Base-by-base conservation (phyloP, 2,113 vertebrate species). In the Nettapus auritus region DNA sequence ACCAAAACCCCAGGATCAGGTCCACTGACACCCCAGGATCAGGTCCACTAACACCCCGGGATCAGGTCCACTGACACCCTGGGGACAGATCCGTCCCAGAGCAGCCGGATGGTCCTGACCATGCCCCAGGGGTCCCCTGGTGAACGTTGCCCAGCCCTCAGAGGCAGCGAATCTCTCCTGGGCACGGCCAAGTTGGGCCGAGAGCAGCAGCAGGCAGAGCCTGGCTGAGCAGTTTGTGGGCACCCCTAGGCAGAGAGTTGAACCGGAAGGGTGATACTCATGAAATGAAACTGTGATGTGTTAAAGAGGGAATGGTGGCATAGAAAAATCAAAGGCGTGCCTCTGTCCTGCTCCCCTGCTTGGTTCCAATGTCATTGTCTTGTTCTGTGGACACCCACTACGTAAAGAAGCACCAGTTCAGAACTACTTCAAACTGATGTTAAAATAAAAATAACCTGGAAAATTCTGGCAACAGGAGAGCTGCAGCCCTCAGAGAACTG, bases 161-260 rank as follows among this genome's bases (percentile, higher is more conserved):
- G 66, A 18, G 56, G 31, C 62, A 28, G 84, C 1, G 0, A 25
- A 11, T 36, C 5, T 4, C 42, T 26, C 48, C 36, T 11, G 3
- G 16, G 53, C 34, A 6, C 63, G 29, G n/a, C 29, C 46, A 25
- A 13, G 50, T 13, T 52, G 50, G 22, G 50, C 50, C 13, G 13
- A 50, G 12, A 50, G 48, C 48, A 50, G 56, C 40, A 15, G n/a
- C 28, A 44, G 53, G 55, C n/a, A 46, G n/a, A 17, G 1, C 23
- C 38, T 13, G 21, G 55, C 50, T 12, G 46, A 20, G 1, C 42
- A 50, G 68, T n/a, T 34, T 18, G 16, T 1, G 16, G 34, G 5
- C 4, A 3, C 15, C 57, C 3, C 67, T 19, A 9, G 1, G 1
- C 2, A n/a, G 16, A 16, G 59, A 8, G 38, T n/a, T 8, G 3